Evolutionary conservation across 2,888 invertebrate species (phyloP), one percentile per base, ranked within the genome.

Genomic region (Rhogogaster chlorosoma): DNA sequence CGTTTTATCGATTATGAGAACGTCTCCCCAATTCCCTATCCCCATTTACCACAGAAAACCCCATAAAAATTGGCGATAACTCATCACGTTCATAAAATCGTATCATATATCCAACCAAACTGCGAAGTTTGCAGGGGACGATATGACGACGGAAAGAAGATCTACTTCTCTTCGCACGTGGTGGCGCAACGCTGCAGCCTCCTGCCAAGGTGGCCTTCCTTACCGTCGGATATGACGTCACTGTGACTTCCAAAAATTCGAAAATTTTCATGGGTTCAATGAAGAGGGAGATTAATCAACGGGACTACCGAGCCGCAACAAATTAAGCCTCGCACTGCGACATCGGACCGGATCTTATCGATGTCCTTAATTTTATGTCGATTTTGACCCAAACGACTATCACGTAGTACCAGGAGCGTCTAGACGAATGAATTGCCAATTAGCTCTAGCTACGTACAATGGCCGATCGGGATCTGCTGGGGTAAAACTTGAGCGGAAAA

Each of bases 191-290:
- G 18, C 18, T 67, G 67, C 67, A 67, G 67, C 67, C 67, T 67
- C 67, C 26, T 18, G 26, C 67, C 29, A 67, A 32, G 32, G 67
- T 32, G 67, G 67, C 32, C 67, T 67, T 67, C 67, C 67, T 67
- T 67, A 67, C 67, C 67, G 67, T 67, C 67, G 67, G 67, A 1
- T 67, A 67, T 67, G 67, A 67, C 67, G 67, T 67, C 67, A 29
- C 67, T 32, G 67, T 32, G 32, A 67, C 18, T 6, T 18, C 0
- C 29, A 29, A 32, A 29, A 67, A 18, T 32, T 67, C 7, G 6
- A 32, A 67, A 67, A 12, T 32, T 15, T 18, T 26, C 18, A 4
- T 9, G 12, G 64, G 64, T 26, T 26, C 0, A 18, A 18, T 18
- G 32, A 67, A 10, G 3, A 9, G 18, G 32, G 18, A 67, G 18